These are phyloP conservation scores for Leptoclinus maculatus DNA, from an alignment of 2,797 vertebrate genomes.

Conservation along the genomic window DNA sequence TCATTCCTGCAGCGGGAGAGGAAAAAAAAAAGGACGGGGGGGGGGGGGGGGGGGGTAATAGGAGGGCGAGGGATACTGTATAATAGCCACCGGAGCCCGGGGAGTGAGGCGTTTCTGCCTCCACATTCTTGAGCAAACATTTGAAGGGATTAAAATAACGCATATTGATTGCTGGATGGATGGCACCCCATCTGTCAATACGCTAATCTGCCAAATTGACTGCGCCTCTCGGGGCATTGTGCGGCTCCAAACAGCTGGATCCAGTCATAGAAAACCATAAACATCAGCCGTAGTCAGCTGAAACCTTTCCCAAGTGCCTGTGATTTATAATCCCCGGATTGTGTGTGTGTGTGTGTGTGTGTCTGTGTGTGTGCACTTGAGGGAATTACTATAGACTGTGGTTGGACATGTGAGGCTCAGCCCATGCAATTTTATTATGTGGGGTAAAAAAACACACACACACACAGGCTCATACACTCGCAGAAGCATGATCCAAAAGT, in stretches of 20 bases:
- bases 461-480: background rate
- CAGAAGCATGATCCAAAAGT: background rate
- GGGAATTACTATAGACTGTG: slow-evolving; percentile 71
- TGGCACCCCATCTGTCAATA: slow-evolving; percentile 73
- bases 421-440: slow-evolving; percentile 11
- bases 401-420: slow-evolving; percentile 47
- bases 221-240: slow-evolving; percentile 59
- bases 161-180: slow-evolving; percentile 77
- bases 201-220: slow-evolving; percentile 81
- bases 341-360: slow-evolving; percentile 53
- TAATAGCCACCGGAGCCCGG: slow-evolving; percentile 23
- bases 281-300: slow-evolving; percentile 70
- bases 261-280: slow-evolving; percentile 78
- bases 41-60: slow-evolving; percentile 1
- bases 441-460: background rate
- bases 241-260: slow-evolving; percentile 75
- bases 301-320: slow-evolving; percentile 66
- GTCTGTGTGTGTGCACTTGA: slow-evolving; percentile 53
- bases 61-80: slow-evolving; percentile 26
- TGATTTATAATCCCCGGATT: slow-evolving; percentile 80
- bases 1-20: slow-evolving; percentile 20
- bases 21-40: background rate
- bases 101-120: slow-evolving; percentile 21
- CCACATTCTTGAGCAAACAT: slow-evolving; percentile 59
- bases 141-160: slow-evolving; percentile 66